phyloP scores from a whole-genome alignment of 2,888 invertebrate genomes.

The Gastracanthus pulcherrimus region DNA sequence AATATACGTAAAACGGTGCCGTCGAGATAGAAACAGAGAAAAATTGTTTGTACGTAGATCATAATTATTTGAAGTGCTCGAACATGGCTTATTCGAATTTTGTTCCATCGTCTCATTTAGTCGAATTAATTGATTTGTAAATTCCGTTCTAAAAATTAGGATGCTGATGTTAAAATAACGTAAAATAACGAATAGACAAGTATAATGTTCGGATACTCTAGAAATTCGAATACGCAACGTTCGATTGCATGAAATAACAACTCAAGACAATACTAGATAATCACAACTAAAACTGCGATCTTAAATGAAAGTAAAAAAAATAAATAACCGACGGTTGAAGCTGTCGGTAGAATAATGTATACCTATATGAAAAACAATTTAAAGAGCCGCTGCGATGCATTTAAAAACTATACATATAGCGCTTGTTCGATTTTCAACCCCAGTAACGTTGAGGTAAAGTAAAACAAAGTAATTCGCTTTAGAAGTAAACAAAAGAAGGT shows the following conservation, averaged over 20 bases:
- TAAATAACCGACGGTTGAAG: not conserved
- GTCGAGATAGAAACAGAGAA: not conserved
- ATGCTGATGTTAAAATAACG: constrained; percentile 38
- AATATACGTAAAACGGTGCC: constrained; percentile 53
- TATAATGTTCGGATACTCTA: constrained; percentile 15
- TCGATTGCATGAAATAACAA: constrained; percentile 46
- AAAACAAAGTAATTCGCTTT: constrained; percentile 10
- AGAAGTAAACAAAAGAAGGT: constrained; percentile 21
- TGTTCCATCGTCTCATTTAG: not conserved
- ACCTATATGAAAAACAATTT: constrained; percentile 32
- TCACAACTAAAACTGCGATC: constrained; percentile 51
- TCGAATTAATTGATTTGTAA: constrained; percentile 9
- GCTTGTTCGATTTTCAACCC: constrained; percentile 45
- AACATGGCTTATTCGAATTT: constrained; percentile 30
- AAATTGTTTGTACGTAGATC: constrained; percentile 15
- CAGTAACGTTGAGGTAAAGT: constrained; percentile 1
- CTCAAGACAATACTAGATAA: constrained; percentile 60
- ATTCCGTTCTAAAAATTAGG: not conserved
- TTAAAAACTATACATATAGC: constrained; percentile 23
- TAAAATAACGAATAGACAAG: constrained; percentile 15
- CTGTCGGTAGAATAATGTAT: constrained; percentile 19
- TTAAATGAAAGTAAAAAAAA: constrained; percentile 55
- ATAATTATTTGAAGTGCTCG: not conserved
- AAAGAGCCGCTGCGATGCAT: constrained; percentile 49
- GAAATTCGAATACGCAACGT: constrained; percentile 44